Base-by-base conservation (phyloP, 1,140 invertebrate genomes). In the Phthorimaea operculella region DNA sequence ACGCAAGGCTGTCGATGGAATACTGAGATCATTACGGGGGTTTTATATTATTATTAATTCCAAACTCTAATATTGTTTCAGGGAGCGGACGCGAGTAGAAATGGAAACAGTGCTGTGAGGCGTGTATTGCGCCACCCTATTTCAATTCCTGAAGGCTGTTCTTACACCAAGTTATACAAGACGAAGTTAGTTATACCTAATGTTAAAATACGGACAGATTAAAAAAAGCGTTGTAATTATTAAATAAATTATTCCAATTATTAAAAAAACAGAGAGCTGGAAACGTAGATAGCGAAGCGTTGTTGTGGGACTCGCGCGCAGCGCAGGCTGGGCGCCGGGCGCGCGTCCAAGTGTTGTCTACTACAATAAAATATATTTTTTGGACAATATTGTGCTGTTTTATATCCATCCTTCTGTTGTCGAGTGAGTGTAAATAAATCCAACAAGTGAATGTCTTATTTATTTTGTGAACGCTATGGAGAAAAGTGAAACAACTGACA, bases 71-170 rank as follows among this genome's bases (percentile, higher is more conserved):
- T 39, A 10, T 9, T 60, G 36, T 80, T 81, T 33, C 68, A 84
- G 81, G 68, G 81, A 81, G 70, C 79, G 78, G 74, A 84, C 76
- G 60, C 75, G 79, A 70, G 92, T 93, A 72, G 93, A 94, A 88
- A 94, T 94, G 90, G 93, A 94, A 88, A 94, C 93, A 74, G 93
- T 94, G 88, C 92, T 94, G 89, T 94, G 92, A 94, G 89, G 80
- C 68, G 82, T 70, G 66, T 85, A 71, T 83, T 79, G 72, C 79
- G 77, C 78, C 79, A 83, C 73, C 71, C 68, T 79, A 70, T 76
- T 82, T 83, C 79, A 83, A 83, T 83, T 85, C 79, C 79, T 83
- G 74, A 85, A 80, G 83, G 80, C 80, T 85, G 79, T 83, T 82
- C 81, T 84, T 82, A 85, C 80, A 83, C 80, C 79, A 84, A 85